Evolutionary conservation across 2,888 invertebrate genomes (phyloP).

Genomic region (Entomobrya multifasciata): DNA sequence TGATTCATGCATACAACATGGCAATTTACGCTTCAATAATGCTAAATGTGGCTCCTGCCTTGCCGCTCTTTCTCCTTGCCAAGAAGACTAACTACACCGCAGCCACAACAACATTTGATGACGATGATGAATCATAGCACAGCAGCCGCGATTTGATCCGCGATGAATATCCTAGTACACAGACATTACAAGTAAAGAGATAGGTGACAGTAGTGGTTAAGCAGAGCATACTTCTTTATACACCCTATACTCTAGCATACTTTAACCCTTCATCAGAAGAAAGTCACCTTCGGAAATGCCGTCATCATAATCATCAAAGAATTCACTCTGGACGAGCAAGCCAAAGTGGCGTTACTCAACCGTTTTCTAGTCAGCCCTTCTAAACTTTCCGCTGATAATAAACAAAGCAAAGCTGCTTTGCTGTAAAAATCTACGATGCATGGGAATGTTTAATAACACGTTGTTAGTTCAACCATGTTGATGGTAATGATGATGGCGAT

Average conservation of each 20-base stretch:
- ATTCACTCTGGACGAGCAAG: background rate
- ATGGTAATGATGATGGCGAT: background rate
- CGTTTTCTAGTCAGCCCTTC: background rate
- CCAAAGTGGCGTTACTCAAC: constrained; percentile 22
- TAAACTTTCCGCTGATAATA: constrained; percentile 20
- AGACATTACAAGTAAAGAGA: background rate
- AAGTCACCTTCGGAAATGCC: background rate
- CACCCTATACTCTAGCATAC: no score
- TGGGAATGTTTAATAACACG: constrained; percentile 33
- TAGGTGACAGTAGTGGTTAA: constrained; percentile 7
- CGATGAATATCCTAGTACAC: background rate
- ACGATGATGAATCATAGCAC: constrained; percentile 48
- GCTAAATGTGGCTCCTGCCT: constrained; percentile 61
- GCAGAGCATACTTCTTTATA: background rate
- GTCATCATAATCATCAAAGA: background rate
- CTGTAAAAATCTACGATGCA: background rate
- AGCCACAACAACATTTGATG: constrained; percentile 66
- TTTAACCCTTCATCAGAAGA: no score
- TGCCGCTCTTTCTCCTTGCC: constrained; percentile 46
- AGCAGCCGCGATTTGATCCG: background rate
- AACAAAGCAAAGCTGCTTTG: constrained; percentile 4
- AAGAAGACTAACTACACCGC: constrained; percentile 51
- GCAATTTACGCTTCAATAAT: constrained; percentile 72
- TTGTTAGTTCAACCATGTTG: constrained; percentile 36
- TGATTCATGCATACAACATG: constrained; percentile 46